Evolutionary conservation across 64 coral and sea anemone species (phyloP).

Genomic region (Montipora sp.): DNA sequence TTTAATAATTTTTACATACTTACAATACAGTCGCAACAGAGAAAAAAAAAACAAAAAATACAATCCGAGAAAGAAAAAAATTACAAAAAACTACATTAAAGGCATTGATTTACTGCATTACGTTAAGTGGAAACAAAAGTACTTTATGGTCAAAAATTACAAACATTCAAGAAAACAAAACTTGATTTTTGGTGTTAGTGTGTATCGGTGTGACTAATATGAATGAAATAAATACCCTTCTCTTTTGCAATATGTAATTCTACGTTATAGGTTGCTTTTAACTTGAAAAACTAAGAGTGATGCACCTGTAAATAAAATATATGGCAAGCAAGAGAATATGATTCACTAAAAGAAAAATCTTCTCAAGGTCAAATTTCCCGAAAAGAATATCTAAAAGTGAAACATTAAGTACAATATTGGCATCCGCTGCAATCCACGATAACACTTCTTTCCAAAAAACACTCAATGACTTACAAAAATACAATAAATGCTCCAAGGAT

Average conservation of each 20-base stretch:
- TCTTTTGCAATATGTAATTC: background rate
- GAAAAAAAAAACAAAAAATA: no score
- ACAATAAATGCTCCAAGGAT: conserved; percentile 15
- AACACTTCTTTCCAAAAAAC: conserved; percentile 1
- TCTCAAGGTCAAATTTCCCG: conserved; percentile 6
- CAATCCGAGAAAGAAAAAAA: no score
- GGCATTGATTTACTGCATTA: background rate
- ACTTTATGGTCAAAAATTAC: background rate
- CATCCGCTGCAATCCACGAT: conserved; percentile 1
- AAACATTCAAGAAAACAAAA: background rate
- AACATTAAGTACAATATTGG: background rate
- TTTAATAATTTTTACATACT: no score
- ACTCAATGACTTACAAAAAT: background rate
- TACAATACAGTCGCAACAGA: no score
- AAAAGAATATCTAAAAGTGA: conserved; percentile 2
- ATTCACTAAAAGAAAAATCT: background rate
- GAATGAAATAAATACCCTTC: background rate
- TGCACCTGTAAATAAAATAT: background rate
- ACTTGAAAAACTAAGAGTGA: background rate
- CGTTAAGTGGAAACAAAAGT: background rate
- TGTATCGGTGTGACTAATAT: background rate
- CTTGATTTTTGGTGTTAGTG: background rate
- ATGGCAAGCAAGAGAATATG: background rate
- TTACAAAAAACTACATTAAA: no score
- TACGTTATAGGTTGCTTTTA: conserved; percentile 7